These are phyloP conservation scores for Mycteria americana DNA, from an alignment of 2,797 vertebrate species.

Conservation along the genomic window DNA sequence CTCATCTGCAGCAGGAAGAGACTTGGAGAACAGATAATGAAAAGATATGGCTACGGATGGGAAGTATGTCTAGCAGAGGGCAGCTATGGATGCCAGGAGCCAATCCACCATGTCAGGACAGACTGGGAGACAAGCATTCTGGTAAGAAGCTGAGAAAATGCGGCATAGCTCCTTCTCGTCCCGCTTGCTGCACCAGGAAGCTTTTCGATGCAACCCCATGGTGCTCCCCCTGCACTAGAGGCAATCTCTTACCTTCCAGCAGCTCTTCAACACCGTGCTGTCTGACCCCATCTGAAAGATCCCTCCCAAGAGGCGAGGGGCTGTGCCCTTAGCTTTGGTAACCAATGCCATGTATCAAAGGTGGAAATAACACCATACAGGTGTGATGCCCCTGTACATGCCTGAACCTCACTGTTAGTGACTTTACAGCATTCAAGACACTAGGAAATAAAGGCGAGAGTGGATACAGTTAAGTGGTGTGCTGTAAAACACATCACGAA, in stretches of 20 bases:
- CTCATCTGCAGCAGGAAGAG: background rate
- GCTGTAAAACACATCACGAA: background rate
- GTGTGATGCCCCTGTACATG: background rate
- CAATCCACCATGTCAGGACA: background rate
- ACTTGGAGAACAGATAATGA: background rate
- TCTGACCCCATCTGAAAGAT: background rate
- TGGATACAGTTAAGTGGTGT: background rate
- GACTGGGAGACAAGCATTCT: background rate
- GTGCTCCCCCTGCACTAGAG: no score
- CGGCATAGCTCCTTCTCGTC: background rate
- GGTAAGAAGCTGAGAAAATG: background rate
- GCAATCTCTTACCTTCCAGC: background rate
- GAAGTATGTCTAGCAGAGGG: background rate
- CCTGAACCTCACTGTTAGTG: background rate
- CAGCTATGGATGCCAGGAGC: background rate
- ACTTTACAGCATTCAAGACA: background rate
- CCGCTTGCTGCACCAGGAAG: background rate
- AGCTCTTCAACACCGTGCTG: background rate
- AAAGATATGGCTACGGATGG: background rate
- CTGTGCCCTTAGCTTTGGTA: background rate
- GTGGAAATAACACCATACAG: background rate
- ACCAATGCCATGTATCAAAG: background rate
- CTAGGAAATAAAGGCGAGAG: background rate
- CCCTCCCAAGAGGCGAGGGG: accelerated
- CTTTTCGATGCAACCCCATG: background rate